Evolutionary conservation across 2,113 vertebrate genomes (phyloP), one percentile per base, ranked within the genome.

Genomic region (Indicator indicator): DNA sequence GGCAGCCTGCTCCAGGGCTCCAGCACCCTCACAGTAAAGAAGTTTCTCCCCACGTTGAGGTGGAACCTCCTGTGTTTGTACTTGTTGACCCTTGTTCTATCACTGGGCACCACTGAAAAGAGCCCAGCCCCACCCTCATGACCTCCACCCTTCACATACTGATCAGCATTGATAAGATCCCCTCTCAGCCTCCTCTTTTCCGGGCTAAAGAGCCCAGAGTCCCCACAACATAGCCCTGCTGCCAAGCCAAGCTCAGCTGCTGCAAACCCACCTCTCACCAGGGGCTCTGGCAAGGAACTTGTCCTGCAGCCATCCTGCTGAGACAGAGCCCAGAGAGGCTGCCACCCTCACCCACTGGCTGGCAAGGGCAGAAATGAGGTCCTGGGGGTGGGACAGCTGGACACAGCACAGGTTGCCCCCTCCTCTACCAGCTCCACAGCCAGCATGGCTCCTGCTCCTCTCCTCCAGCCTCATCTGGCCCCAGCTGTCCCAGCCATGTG

Each of bases 211-310:
- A 52, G 23, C 50, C 12, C 23, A 26, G 23, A 60, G 82, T 54
- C 23, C 40, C 18, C 21, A 11, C 2, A 3, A 36, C 40, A n/a
- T 5, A 72, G 44, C 48, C 8, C 0, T 1, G 9, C 21, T 4
- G n/a, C 69, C 2, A 1, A 65, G n/a, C 81, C 70, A 16, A 16
- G 17, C 40, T 48, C 4, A 0, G 68, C 36, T 64, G 17, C 64
- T 7, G 4, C 74, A 15, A 27, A 81, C 2, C 3, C 14, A 20
- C 5, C 24, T 30, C 59, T 73, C 55, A 12, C 14, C 26, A 19
- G 9, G 23, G 21, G 44, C 55, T 33, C 30, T 12, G 24, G 82
- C 48, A 42, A 58, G 5, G 58, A 50, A 40, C 38, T 0, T 55
- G n/a, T 52, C 73, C 86, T 48, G 28, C 3, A 1, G 69, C 5